Evolutionary conservation across 1,140 invertebrate species (phyloP).

Genomic region (Drosophila simulans): DNA sequence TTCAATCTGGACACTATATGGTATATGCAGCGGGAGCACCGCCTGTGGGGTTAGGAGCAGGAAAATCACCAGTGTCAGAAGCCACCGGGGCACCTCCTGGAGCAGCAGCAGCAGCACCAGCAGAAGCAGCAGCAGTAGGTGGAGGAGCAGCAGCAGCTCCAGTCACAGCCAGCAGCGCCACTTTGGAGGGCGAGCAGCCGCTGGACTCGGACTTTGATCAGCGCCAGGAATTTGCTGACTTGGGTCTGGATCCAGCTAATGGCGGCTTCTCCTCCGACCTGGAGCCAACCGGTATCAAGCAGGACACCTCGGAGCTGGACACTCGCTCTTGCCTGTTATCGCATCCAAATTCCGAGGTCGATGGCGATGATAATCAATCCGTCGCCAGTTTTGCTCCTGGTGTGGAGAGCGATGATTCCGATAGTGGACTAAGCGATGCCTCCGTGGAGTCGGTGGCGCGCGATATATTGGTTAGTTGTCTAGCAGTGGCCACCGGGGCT

Average conservation of each 20-base stretch:
- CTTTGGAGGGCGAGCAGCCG: constrained; percentile 48
- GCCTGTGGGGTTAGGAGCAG: not conserved
- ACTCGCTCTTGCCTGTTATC: constrained; percentile 9
- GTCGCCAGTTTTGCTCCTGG: constrained; percentile 36
- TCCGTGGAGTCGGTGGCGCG: constrained; percentile 66
- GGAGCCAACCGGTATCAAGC: constrained; percentile 33
- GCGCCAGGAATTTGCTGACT: constrained; percentile 31
- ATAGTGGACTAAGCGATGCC: constrained; percentile 56
- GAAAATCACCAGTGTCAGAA: not conserved
- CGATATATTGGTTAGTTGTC: constrained; percentile 50
- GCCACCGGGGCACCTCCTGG: not conserved
- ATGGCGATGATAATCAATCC: constrained; percentile 42
- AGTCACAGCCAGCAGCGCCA: constrained; percentile 39
- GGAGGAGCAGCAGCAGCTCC: constrained; percentile 8
- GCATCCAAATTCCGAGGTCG: constrained; percentile 25
- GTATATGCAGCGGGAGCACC: constrained; percentile 13
- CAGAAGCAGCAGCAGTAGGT: not conserved
- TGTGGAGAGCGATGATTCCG: constrained; percentile 36
- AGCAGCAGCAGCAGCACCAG: not conserved
- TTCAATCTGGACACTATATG: constrained; percentile 43
- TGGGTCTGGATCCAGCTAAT: constrained; percentile 36
- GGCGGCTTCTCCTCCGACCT: constrained; percentile 51
- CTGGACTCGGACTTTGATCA: constrained; percentile 51
- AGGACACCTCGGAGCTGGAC: constrained; percentile 20
- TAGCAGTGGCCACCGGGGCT: constrained; percentile 58